Evolutionary conservation across 2,888 invertebrate species (phyloP).

Genomic region (Schrankia costaestrigalis): DNA sequence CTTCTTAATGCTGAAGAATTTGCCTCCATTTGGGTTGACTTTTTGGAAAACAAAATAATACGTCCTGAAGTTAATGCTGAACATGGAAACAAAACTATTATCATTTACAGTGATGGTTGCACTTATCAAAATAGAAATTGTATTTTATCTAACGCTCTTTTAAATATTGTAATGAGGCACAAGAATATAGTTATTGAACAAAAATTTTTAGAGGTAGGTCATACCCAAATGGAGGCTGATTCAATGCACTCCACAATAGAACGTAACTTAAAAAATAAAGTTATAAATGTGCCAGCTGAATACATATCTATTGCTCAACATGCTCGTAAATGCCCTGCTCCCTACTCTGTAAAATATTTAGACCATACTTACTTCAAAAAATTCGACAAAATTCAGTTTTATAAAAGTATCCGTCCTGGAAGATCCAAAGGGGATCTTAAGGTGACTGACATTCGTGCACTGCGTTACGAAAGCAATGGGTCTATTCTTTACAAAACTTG

Average conservation of each 20-base stretch:
- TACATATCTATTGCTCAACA: conserved; percentile 5
- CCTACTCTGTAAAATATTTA: conserved; percentile 8
- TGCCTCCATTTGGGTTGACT: conserved; percentile 12
- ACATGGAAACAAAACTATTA: background rate
- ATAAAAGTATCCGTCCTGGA: no score
- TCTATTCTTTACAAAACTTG: no score
- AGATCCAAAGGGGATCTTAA: no score
- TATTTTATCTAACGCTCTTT: conserved; percentile 5
- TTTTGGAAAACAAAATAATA: conserved; percentile 7
- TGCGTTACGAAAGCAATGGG: no score
- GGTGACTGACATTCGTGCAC: no score
- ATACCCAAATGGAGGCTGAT: conserved; percentile 3
- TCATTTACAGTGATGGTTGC: conserved; percentile 1
- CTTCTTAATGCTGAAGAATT: conserved; percentile 21
- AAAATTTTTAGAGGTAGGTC: conserved; percentile 2
- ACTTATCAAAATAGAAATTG: conserved; percentile 7
- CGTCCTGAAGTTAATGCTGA: background rate
- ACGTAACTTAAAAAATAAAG: conserved; percentile 1
- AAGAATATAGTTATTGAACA: conserved; percentile 2
- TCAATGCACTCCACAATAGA: conserved; percentile 4
- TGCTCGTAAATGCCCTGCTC: background rate
- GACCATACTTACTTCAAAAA: conserved; percentile 10
- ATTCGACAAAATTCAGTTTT: conserved; percentile 3
- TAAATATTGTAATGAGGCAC: conserved; percentile 1
- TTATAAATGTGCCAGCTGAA: conserved; percentile 9